Conservation (phyloP, 2,113 vertebrate genomes). For the Okapia johnstoni region DNA sequence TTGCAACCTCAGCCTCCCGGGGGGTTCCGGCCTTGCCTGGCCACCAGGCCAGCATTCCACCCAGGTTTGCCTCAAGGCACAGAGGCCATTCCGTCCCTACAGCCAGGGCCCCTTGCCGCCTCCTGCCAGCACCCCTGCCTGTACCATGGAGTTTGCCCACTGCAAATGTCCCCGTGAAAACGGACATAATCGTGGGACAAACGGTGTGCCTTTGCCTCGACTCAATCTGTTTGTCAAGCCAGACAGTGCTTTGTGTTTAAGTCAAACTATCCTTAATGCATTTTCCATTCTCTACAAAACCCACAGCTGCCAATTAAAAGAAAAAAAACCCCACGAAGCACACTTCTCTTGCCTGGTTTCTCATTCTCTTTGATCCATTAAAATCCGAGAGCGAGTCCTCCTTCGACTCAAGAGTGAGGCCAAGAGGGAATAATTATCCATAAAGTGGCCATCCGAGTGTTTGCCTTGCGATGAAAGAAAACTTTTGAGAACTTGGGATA, state of each 20-base stretch:
- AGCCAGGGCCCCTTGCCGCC: accelerated
- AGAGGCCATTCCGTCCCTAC: not conserved
- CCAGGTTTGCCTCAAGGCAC: accelerated
- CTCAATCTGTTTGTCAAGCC: not conserved
- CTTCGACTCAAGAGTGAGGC: conserved; percentile 31
- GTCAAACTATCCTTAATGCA: not conserved
- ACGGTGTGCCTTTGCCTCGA: accelerated
- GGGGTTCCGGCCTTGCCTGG: not conserved
- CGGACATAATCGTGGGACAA: accelerated
- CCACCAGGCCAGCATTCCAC: accelerated
- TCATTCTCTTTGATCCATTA: conserved; percentile 75
- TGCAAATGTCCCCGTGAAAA: accelerated
- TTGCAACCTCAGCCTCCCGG: accelerated
- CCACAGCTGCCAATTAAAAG: not conserved
- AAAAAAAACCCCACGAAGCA: not conserved
- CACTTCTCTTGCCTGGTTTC: conserved; percentile 31
- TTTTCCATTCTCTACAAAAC: conserved; percentile 29
- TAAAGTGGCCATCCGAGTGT: conserved; percentile 75
- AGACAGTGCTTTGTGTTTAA: not conserved
- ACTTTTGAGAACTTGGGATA: conserved; percentile 72
- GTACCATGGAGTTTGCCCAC: not conserved
- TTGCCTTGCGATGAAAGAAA: conserved; percentile 81
- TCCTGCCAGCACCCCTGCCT: not conserved
- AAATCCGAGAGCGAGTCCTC: conserved; percentile 50
- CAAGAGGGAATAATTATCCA: conserved; percentile 57